Evolutionary conservation across 2,888 invertebrate genomes (phyloP).

Genomic region (Furcula furcula): DNA sequence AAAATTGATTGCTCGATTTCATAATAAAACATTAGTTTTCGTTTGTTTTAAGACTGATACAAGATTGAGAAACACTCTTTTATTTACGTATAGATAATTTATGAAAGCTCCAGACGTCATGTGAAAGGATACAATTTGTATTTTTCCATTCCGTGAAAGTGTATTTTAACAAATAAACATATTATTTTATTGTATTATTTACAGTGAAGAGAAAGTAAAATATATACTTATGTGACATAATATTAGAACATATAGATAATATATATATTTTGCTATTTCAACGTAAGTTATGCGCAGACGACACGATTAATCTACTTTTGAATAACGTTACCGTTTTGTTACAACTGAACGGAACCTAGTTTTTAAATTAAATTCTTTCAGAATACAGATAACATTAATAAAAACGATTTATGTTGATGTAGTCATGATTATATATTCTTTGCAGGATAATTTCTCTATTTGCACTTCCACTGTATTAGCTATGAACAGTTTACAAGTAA

Average conservation of each 20-base stretch:
- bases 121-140: slow-evolving; percentile 1
- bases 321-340: not conserved
- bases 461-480: no score
- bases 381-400: not conserved
- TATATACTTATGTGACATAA: not conserved
- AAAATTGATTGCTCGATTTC: no score
- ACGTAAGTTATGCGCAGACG: not conserved
- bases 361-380: slow-evolving; percentile 1
- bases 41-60: no score
- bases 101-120: not conserved
- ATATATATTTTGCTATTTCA: not conserved
- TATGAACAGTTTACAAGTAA: no score
- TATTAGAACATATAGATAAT: not conserved
- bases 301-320: not conserved
- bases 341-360: not conserved
- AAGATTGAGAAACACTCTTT: no score
- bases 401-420: no score
- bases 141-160: not conserved
- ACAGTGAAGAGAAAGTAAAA: not conserved
- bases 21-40: no score
- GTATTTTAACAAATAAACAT: not conserved
- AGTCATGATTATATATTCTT: no score
- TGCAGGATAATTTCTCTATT: no score
- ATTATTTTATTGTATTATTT: not conserved
- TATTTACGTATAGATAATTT: no score